These are phyloP conservation scores for Laupala kohalensis DNA, from an alignment of 1,140 invertebrate species.

Conservation along the genomic window DNA sequence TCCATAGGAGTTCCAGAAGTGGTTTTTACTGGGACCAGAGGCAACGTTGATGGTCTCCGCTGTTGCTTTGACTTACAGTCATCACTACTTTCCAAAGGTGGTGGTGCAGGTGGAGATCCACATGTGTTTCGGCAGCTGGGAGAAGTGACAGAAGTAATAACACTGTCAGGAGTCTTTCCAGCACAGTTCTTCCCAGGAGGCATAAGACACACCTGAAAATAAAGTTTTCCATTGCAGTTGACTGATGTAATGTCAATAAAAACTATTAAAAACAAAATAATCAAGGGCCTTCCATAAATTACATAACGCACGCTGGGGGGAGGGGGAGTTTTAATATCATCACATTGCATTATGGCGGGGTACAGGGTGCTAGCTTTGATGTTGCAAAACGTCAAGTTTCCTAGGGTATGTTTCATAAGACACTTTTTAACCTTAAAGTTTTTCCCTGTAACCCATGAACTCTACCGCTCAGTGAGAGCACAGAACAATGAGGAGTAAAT, in stretches of 20 bases:
- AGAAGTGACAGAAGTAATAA: constrained; percentile 23
- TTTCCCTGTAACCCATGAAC: too few species aligned
- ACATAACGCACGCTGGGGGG: too few species aligned
- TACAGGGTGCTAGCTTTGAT: too few species aligned
- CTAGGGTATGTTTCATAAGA: too few species aligned
- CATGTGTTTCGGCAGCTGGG: background rate
- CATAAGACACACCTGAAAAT: background rate
- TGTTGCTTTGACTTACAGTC: constrained; percentile 17
- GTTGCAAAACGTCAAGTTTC: too few species aligned
- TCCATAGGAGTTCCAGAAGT: background rate
- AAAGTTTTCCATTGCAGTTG: background rate
- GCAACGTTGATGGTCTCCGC: constrained; percentile 25
- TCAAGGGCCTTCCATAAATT: too few species aligned
- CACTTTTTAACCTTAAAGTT: too few species aligned
- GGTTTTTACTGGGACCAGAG: constrained; percentile 20
- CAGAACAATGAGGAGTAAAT: too few species aligned
- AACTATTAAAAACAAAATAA: too few species aligned
- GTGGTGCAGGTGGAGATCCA: background rate
- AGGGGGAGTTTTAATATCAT: too few species aligned
- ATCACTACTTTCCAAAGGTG: background rate
- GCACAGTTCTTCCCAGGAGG: constrained; percentile 22
- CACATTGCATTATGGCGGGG: too few species aligned
- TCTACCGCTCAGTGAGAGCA: too few species aligned
- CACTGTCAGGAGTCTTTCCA: constrained; percentile 21
- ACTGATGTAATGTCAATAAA: background rate